Base-by-base conservation (phyloP, 2,888 invertebrate genomes). In the Acrobasis consociella region DNA sequence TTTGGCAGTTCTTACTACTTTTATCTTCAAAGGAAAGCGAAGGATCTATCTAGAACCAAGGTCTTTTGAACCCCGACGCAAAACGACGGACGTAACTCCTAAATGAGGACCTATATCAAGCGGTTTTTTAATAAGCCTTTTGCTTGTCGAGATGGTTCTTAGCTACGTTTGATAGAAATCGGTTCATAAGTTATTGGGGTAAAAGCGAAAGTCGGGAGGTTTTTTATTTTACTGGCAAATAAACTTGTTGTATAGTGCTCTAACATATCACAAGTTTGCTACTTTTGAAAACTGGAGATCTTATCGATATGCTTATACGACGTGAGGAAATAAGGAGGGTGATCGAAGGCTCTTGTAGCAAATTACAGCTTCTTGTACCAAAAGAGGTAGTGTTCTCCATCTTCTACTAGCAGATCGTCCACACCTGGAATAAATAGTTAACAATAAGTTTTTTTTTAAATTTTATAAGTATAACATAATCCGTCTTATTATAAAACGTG, bases 331-430 rank as follows among this genome's bases (percentile, higher is more conserved):
- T 63, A 58, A 46, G 55, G 50, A 62, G 49, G 46, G 51, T 39
- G 22, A 50, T 62, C n/a, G 62, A 61, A 56, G 61, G 16, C 38
- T 53, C 31, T 38, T 42, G 58, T 58, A 42, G 63, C 67, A 60
- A 46, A 37, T 95, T 96, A 97, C 90, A 97, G 93, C 89, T 97
- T 97, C 93, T 97, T 97, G 91, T 97, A 97, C 97, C 97, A 97
- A 90, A 97, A 97, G 58, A 97, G 94, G 80, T 97, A 97, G 81
- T 97, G 96, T 81, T 97, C 97, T 17, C 97, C 97, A 74, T 97
- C 97, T 88, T 97, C 96, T 39, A 97, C 97, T 77, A 96, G 93
- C 70, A 97, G 90, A 79, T 97, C 97, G 81, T 97, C 97, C 42
- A 97, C 97, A 77, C 97, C 97, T 96, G 89, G 9, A 94, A 94